phyloP scores from a whole-genome alignment of 2,113 vertebrate genomes.

The Grammomys surdaster region DNA sequence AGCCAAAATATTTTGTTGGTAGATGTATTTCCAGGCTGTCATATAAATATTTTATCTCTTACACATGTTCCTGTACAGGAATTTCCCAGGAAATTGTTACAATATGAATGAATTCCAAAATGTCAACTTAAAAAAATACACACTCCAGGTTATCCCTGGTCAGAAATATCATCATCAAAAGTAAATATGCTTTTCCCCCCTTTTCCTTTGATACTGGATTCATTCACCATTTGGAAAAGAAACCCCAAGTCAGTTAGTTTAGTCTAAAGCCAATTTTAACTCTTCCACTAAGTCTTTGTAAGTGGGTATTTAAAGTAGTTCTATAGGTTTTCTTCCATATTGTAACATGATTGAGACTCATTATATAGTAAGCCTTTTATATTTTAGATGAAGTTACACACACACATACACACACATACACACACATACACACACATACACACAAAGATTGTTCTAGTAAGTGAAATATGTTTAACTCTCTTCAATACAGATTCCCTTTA shows the following conservation, averaged over 20 bases:
- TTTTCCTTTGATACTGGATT: conserved; percentile 36
- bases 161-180: conserved; percentile 56
- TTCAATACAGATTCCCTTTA: background rate
- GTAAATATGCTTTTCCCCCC: background rate
- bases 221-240: conserved; percentile 62
- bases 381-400: conserved; percentile 10
- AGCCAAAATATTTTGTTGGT: conserved; percentile 63
- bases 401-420: background rate
- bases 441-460: background rate
- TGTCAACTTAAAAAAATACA: conserved; percentile 63
- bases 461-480: background rate
- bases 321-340: conserved; percentile 27
- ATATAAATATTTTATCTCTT: conserved; percentile 80
- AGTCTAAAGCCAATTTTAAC: conserved; percentile 40
- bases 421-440: background rate
- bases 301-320: conserved; percentile 43
- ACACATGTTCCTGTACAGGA: conserved; percentile 78
- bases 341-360: conserved; percentile 42
- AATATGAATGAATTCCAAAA: conserved; percentile 82
- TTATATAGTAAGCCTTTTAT: background rate
- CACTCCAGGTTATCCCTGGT: conserved; percentile 53
- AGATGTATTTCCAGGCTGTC: conserved; percentile 68
- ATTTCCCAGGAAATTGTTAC: conserved; percentile 86
- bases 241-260: conserved; percentile 27
- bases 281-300: conserved; percentile 61